Percentiles rank a stretch among this genome's conserved stretches.
Evolutionary conservation across 2,797 vertebrate genomes (phyloP).

Genomic region (Enteromius radiatus): DNA sequence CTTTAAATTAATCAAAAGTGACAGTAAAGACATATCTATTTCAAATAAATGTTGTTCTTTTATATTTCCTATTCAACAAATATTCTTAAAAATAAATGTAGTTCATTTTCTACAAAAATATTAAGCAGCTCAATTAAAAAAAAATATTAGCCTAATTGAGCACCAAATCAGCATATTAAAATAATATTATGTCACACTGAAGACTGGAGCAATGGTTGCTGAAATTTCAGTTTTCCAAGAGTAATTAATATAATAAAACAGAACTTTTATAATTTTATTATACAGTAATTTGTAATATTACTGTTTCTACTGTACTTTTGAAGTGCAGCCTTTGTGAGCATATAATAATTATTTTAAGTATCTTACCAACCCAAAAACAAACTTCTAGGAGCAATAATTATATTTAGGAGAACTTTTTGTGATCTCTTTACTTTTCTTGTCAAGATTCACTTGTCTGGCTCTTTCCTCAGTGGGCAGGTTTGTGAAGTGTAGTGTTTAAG

Average conservation of each 20-base stretch:
- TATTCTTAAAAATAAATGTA: background rate
- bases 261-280: background rate
- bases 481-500: background rate
- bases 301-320: background rate
- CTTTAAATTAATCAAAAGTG: background rate
- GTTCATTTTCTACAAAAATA: background rate
- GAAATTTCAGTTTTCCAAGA: background rate
- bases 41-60: background rate
- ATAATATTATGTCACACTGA: background rate
- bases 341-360: too few species aligned
- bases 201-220: background rate
- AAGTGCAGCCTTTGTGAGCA: background rate
- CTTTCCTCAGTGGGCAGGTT: constrained; percentile 9
- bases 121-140: background rate
- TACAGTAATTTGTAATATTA: background rate
- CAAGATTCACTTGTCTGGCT: constrained; percentile 26
- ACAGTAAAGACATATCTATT: background rate
- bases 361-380: background rate
- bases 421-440: constrained; percentile 5
- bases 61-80: background rate
- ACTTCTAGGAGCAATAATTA: background rate
- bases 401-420: background rate
- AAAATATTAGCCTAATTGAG: background rate
- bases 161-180: background rate
- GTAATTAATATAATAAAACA: background rate